Evolutionary conservation across 1,140 invertebrate species (phyloP), one percentile per base, ranked within the genome.

Genomic region (Tachypleus tridentatus): DNA sequence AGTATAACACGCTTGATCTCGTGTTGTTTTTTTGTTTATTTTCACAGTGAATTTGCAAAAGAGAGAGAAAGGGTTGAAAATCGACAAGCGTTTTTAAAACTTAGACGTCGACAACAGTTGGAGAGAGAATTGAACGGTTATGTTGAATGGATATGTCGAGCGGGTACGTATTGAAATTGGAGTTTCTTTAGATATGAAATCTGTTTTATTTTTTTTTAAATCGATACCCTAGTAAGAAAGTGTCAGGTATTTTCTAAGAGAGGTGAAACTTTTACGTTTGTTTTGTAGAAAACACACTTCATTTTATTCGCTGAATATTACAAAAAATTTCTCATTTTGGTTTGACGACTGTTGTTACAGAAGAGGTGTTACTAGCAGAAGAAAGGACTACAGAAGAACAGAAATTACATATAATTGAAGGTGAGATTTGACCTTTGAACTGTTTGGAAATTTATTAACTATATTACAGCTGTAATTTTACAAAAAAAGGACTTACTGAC

Each of bases 1-100:
- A 29, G 29, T 29, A 2, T 29, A 1, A 29, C 0, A 29, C 29
- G 29, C 29, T 29, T 29, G 29, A 29, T 29, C 29, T 29, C 29
- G 29, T 29, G 29, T 29, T 29, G 29, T 29, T 29, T 0, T 29
- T 29, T 29, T 57, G 5, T 52, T 11, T 67, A 51, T 67, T 60
- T 53, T 65, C 87, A 77, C 87, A 98, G 96, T 86, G 97, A 99
- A 83, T 99, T 99, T 88, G 97, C 97, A 82, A 99, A 99, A 87
- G 97, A 99, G 85, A 94, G 97, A 90, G 97, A 99, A 83, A 90
- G 98, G 84, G 97, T 99, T 84, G 97, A 99, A 86, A 99, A 98
- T 84, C 87, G 97, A 79, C 92, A 99, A 85, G 92, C 95, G 79
- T 99, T 99, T 86, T 85, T 99, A 80, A 99, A 99, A 84, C 84